A percentile compares a stretch with the other conserved stretches of the same genome.
Conservation (phyloP, 2,797 vertebrate genomes). For the Antennarius maculatus region DNA sequence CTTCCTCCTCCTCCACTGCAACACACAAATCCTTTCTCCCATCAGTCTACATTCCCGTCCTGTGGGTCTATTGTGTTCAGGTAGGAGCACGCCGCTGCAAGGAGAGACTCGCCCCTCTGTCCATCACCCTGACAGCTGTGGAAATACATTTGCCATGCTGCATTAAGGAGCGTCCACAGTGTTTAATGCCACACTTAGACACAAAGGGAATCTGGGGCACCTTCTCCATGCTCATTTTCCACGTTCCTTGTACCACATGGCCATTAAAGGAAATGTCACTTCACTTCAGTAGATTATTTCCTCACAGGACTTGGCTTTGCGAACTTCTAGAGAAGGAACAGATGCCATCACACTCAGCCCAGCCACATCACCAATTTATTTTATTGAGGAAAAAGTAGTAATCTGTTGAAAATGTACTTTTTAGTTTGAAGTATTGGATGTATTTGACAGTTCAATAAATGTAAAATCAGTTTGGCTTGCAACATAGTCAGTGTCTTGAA, state of each 20-base stretch:
- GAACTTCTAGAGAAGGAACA: slow-evolving; percentile 15
- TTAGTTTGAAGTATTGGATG: too few relatives aligned
- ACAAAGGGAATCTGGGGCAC: slow-evolving; percentile 53
- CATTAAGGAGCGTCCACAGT: slow-evolving; percentile 65
- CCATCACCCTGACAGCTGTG: slow-evolving; percentile 92
- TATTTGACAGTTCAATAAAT: too few relatives aligned
- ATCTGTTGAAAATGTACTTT: too few relatives aligned
- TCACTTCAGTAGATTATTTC: slow-evolving; percentile 8
- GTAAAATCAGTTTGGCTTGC: too few relatives aligned
- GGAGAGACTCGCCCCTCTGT: slow-evolving; percentile 83
- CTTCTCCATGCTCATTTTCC: slow-evolving; percentile 40
- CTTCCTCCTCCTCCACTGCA: slow-evolving; percentile 37
- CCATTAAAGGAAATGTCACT: slow-evolving; percentile 21
- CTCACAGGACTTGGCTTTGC: slow-evolving; percentile 25
- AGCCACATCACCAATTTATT: too few relatives aligned
- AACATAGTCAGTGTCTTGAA: too few relatives aligned
- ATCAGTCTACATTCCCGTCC: slow-evolving; percentile 40
- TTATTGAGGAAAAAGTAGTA: too few relatives aligned
- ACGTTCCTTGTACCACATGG: slow-evolving; percentile 18
- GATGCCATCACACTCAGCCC: background rate
- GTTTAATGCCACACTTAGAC: slow-evolving; percentile 58
- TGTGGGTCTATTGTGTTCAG: slow-evolving; percentile 88
- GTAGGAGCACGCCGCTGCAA: slow-evolving; percentile 83
- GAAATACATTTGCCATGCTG: slow-evolving; percentile 91
- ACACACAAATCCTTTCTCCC: slow-evolving; percentile 41